phyloP scores from a whole-genome alignment of 2,888 invertebrate species.

The Agrochola lychnidis region DNA sequence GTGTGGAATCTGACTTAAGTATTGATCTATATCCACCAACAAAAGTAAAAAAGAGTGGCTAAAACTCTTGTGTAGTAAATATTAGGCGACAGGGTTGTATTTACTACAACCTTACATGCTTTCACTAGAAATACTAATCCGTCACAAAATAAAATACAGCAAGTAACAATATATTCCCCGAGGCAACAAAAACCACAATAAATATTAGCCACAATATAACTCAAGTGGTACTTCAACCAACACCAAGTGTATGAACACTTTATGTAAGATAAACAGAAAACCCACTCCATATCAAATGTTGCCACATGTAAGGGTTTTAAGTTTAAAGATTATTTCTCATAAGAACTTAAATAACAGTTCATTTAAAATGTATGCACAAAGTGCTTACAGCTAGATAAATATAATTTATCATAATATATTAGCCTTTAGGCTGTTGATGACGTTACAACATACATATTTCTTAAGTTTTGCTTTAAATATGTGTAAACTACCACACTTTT shows the following conservation, averaged over 20 bases:
- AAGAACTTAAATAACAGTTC: too few species aligned
- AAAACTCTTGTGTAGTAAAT: not conserved
- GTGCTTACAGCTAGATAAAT: too few species aligned
- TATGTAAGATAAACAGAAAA: constrained; percentile 8
- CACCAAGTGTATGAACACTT: not conserved
- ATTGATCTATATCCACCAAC: not conserved
- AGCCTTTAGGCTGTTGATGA: too few species aligned
- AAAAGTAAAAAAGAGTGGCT: not conserved
- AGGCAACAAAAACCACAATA: constrained; percentile 45
- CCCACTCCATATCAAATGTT: not conserved
- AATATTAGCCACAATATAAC: constrained; percentile 45
- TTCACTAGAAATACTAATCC: constrained; percentile 17
- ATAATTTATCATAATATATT: too few species aligned
- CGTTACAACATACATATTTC: too few species aligned
- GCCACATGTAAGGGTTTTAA: not conserved
- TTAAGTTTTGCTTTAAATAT: too few species aligned
- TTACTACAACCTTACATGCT: not conserved
- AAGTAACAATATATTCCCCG: constrained; percentile 8
- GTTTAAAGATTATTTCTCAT: too few species aligned
- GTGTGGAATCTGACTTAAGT: too few species aligned
- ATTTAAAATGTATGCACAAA: too few species aligned
- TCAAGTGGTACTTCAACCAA: constrained; percentile 21
- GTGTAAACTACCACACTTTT: too few species aligned
- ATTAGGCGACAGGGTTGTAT: not conserved
- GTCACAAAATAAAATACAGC: constrained; percentile 12